Evolutionary conservation across 2,888 invertebrate species (phyloP).

Genomic region (Disparrhopalites patrizii): DNA sequence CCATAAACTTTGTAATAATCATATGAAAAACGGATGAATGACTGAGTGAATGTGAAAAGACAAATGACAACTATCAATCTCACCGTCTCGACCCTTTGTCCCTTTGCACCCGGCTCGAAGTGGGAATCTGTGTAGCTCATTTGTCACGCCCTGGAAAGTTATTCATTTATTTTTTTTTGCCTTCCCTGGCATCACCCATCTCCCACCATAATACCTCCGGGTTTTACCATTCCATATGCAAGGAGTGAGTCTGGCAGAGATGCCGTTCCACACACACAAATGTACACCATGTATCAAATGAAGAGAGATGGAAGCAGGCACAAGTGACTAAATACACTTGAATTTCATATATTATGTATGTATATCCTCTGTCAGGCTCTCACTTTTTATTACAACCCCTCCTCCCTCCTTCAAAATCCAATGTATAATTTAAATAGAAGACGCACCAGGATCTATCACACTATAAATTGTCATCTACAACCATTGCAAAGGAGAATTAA

Average conservation of each 20-base stretch:
- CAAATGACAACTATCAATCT: conserved; percentile 24
- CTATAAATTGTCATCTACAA: not conserved
- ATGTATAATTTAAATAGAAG: not conserved
- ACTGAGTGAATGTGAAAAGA: conserved; percentile 20
- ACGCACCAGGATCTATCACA: not conserved
- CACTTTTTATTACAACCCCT: too few relatives aligned
- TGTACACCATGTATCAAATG: too few relatives aligned
- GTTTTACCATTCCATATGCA: too few relatives aligned
- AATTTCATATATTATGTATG: not conserved
- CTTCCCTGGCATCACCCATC: too few relatives aligned
- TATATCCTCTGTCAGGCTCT: too few relatives aligned
- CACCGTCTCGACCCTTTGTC: conserved; percentile 19
- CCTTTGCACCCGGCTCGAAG: conserved; percentile 25
- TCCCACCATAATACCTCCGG: too few relatives aligned
- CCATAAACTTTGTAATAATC: conserved; percentile 1
- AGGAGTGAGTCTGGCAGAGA: too few relatives aligned
- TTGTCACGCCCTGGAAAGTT: conserved; percentile 26
- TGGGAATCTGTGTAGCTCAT: conserved; percentile 27
- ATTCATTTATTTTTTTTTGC: conserved; percentile 23
- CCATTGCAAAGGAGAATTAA: not conserved
- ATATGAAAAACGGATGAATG: conserved; percentile 13
- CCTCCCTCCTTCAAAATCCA: too few relatives aligned
- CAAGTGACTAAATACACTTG: too few relatives aligned
- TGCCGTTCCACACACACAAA: not conserved
- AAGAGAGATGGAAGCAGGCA: too few relatives aligned